Evolutionary conservation across 2,797 vertebrate species (phyloP), one percentile per base, ranked within the genome.

Genomic region (Spinus olivaceus): DNA sequence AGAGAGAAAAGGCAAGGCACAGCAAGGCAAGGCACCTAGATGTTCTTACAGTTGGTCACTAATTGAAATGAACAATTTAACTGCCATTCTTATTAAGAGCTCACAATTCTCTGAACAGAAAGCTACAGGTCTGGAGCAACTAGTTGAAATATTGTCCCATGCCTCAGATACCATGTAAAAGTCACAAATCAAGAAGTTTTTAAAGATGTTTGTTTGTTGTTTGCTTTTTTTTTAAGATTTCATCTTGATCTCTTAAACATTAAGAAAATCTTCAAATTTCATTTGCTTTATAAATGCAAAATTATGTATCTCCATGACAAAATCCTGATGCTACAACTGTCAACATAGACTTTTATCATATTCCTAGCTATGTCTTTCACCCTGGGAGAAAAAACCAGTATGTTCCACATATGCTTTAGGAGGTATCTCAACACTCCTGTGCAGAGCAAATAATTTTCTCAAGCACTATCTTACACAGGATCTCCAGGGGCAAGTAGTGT

Each of bases 151-250:
- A 60, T n/a, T 18, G n/a, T 46, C 23, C 14, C 23, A 12, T 23
- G 5, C 19, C 11, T 53, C 46, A 23, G 9, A 37, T 37, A 32
- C n/a, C 28, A 71, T 15, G 9, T n/a, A 46, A 46, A 12, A 27
- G 11, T 22, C 66, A 71, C 14, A n/a, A n/a, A 46, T 10, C 22
- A 44, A 44, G 1, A 32, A 15, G 8, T 27, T 44, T 25, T 32
- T 9, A 4, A 9, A 8, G n/a, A 22, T 1, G 6, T 25, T 51
- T 30, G 8, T 42, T 32, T 30, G 7, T 3, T 69, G 6, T 6
- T 74, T 37, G 3, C 13, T 74, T 51, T 16, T 69, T 51, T 25
- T 17, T 27, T 32, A 60, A 37, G 3, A 11, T 53, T 81, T 44
- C 5, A 18, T 70, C n/a, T 37, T 18, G 9, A 44, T 51, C 4